Base-by-base conservation (phyloP, 2,797 vertebrate genomes). In the Amazonetta brasiliensis region DNA sequence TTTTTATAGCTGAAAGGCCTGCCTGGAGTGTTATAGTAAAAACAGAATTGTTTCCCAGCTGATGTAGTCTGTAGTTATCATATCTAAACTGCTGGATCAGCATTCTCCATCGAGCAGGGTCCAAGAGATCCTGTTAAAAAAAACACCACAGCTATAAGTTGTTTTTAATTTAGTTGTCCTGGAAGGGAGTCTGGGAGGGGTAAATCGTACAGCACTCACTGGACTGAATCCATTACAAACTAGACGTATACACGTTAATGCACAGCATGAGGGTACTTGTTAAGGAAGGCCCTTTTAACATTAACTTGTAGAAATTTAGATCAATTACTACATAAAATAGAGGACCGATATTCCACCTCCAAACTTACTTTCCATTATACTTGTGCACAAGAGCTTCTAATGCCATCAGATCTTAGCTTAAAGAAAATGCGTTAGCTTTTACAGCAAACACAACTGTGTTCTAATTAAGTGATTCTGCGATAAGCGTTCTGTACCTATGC, bases 11-110 rank as follows among this genome's bases (percentile, higher is more conserved):
- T 58, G 99, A 99, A 94, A 99, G 99, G 78, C 99, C 99, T 33
- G 99, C 99, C 98, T 99, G 99, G 82, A 99, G 98, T 62, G 99
- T 99, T 96, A 99, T 99, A 43, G 99, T 99, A 97, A 99, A 99
- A 88, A 99, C 99, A 3, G 99, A 99, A 98, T 98, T 99, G 98
- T 99, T 99, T 79, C 99, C 99, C 98, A 99, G 98, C 98, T 99
- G 99, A 98, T 99, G 99, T 97, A 99, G 98, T 97, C 99, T 98
- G 98, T 99, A 99, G 98, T 99, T 99, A 98, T 99, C 99, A 31
- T 99, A 99, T 95, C 99, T 98, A 94, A 99, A 99, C 98, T 99
- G 99, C 96, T 99, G 99, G 96, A 99, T 99, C 95, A 99, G 98
- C 99, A 99, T 99, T 97, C 99, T 99, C 99, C 99, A 99, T 96